Conservation (phyloP, 2,888 invertebrate species). For the Drosophila mimetica region DNA sequence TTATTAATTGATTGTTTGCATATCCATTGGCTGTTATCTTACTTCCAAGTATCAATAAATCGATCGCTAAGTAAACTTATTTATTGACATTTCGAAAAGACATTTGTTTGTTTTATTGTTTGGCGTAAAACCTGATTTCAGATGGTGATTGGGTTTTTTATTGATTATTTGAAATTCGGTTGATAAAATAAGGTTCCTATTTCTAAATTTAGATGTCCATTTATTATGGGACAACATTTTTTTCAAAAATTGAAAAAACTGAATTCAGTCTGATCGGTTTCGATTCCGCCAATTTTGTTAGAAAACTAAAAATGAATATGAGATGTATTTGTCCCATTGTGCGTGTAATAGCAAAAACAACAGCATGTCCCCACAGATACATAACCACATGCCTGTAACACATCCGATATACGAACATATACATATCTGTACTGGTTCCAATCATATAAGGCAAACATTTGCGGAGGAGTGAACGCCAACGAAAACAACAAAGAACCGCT, state of each 20-base stretch:
- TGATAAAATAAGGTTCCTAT: conserved; percentile 9
- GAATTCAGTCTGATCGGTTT: too few relatives aligned
- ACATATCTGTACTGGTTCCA: conserved; percentile 19
- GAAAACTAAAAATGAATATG: background rate
- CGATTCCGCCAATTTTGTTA: background rate
- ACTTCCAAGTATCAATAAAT: conserved; percentile 23
- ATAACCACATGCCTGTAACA: conserved; percentile 15
- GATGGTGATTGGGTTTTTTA: background rate
- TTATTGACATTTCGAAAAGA: conserved; percentile 27
- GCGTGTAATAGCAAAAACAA: conserved; percentile 1
- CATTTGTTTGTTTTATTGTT: conserved; percentile 23
- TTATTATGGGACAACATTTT: background rate
- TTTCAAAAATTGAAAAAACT: too few relatives aligned
- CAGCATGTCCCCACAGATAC: conserved; percentile 17
- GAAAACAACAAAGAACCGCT: conserved; percentile 39
- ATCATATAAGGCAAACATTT: conserved; percentile 42
- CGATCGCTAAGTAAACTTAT: conserved; percentile 23
- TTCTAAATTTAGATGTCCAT: background rate
- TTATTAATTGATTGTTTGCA: conserved; percentile 15
- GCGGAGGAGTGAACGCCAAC: conserved; percentile 45
- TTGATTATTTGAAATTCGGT: background rate
- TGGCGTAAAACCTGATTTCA: conserved; percentile 13
- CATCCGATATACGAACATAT: conserved; percentile 5
- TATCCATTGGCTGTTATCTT: conserved; percentile 17
- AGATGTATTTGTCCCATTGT: conserved; percentile 3